These are phyloP conservation scores for Euproctis similis DNA, from an alignment of 2,888 invertebrate genomes.

Conservation along the genomic window DNA sequence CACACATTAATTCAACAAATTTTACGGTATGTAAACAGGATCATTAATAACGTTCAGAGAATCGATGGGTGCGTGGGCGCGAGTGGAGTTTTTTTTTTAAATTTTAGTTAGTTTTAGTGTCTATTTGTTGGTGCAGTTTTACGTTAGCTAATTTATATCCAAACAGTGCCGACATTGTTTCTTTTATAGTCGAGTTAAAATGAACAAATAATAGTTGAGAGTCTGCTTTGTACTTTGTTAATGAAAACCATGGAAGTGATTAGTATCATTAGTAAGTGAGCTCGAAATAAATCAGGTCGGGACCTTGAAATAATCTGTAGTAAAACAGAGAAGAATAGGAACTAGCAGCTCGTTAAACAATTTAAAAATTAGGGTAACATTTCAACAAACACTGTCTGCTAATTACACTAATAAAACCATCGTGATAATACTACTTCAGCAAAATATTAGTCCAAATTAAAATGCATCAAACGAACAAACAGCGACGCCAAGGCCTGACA, in stretches of 20 bases:
- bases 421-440: no score
- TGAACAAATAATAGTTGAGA: constrained; percentile 1
- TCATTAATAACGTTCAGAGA: constrained; percentile 17
- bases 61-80: constrained; percentile 8
- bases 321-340: constrained; percentile 14
- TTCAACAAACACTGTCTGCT: no score
- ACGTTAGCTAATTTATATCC: constrained; percentile 6
- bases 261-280: constrained; percentile 8
- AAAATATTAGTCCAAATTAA: no score
- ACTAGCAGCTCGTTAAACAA: no score
- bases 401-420: no score
- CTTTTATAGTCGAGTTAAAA: no score
- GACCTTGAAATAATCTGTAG: constrained; percentile 27
- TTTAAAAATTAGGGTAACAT: no score
- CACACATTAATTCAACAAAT: constrained; percentile 18
- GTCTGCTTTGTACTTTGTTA: constrained; percentile 6
- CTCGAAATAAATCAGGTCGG: constrained; percentile 22
- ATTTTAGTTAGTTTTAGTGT: constrained; percentile 2
- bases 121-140: constrained; percentile 3
- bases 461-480: no score
- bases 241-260: constrained; percentile 7
- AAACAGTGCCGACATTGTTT: constrained; percentile 5
- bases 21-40: constrained; percentile 26
- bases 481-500: no score
- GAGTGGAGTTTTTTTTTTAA: constrained; percentile 10